These are phyloP conservation scores for Syngnathus scovelli DNA, from an alignment of 2,113 vertebrate genomes.

Conservation along the genomic window DNA sequence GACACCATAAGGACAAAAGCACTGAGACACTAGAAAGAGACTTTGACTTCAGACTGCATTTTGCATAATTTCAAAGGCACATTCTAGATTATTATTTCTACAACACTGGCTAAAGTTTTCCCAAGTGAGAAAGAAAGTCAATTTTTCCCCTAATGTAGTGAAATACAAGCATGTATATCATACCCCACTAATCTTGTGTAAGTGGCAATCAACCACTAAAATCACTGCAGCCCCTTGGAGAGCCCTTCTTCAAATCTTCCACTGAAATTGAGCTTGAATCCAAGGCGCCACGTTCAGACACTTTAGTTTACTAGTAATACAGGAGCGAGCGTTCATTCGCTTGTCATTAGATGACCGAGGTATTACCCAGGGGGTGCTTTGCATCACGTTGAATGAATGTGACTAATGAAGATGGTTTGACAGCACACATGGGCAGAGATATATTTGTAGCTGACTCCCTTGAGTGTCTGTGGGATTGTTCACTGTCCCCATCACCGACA, in stretches of 20 bases:
- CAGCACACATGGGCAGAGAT: constrained; percentile 26
- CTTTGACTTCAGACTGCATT: too few species aligned
- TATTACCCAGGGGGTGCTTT: constrained; percentile 46
- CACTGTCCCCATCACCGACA: constrained; percentile 18
- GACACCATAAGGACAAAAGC: too few species aligned
- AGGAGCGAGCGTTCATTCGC: constrained; percentile 23
- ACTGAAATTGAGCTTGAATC: constrained; percentile 27
- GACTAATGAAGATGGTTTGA: constrained; percentile 53
- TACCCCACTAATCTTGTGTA: not conserved
- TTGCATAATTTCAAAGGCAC: too few species aligned
- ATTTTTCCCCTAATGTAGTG: not conserved
- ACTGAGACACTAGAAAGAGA: too few species aligned
- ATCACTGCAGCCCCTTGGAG: not conserved
- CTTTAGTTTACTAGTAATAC: constrained; percentile 31
- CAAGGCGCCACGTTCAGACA: constrained; percentile 31
- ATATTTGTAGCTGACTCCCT: constrained; percentile 38
- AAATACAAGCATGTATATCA: constrained; percentile 3
- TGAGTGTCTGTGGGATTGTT: constrained; percentile 33
- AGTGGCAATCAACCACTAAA: not conserved
- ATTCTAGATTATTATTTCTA: too few species aligned
- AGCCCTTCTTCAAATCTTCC: not conserved
- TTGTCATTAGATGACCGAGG: constrained; percentile 61
- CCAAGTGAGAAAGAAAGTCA: not conserved
- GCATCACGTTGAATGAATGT: constrained; percentile 50
- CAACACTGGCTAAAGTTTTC: too few species aligned